Conservation (phyloP, 1,140 invertebrate species). For the Nymphalis io region DNA sequence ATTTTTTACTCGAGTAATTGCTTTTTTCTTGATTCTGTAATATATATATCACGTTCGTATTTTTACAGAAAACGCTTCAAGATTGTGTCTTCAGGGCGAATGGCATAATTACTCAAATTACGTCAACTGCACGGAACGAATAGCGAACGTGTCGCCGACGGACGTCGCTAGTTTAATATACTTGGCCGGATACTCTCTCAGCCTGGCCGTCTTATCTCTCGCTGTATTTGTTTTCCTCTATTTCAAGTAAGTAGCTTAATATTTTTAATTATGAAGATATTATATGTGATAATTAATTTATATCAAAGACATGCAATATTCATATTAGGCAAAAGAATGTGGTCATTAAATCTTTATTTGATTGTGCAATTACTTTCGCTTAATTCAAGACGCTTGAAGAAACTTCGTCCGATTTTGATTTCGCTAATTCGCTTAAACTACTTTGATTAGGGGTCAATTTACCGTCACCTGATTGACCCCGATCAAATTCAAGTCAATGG, state of each 20-base stretch:
- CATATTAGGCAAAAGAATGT: no score
- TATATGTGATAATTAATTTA: no score
- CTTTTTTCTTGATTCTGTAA: not conserved
- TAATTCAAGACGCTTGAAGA: not conserved
- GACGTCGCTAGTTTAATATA: conserved; percentile 86
- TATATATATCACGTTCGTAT: not conserved
- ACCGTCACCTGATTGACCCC: not conserved
- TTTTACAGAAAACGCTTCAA: conserved; percentile 87
- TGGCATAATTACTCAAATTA: conserved; percentile 88
- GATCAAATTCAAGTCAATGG: not conserved
- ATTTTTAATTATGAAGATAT: not conserved
- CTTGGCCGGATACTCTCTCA: conserved; percentile 88
- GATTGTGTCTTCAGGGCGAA: conserved; percentile 85
- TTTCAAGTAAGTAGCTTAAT: conserved; percentile 86
- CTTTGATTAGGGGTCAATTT: conserved; percentile 6
- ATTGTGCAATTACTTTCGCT: no score
- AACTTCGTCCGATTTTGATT: not conserved
- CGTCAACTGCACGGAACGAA: conserved; percentile 82
- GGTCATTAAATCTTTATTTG: no score
- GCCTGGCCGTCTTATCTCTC: conserved; percentile 87
- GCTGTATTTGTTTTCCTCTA: conserved; percentile 91
- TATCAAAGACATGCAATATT: no score
- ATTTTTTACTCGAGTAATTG: not conserved
- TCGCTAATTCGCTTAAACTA: not conserved
- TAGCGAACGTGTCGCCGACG: conserved; percentile 69